Conservation (phyloP, 2,888 invertebrate species). For the Ochropleura leucogaster region DNA sequence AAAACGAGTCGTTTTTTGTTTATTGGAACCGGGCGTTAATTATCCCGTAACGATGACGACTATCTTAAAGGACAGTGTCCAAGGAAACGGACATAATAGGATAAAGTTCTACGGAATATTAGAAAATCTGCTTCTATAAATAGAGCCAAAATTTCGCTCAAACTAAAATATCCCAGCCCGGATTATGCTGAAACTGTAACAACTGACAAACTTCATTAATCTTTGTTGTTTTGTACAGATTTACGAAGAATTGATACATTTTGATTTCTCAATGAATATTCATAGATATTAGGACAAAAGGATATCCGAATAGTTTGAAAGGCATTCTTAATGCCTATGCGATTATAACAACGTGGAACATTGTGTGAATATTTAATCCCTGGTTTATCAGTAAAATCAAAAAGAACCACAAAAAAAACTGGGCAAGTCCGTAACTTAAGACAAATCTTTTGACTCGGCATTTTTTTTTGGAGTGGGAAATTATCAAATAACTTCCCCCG, state of each 20-base stretch:
- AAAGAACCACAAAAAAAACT: not conserved
- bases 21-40: too few relatives aligned
- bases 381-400: not conserved
- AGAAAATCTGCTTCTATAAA: not conserved
- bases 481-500: too few relatives aligned
- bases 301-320: not conserved
- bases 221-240: slow-evolving; percentile 35
- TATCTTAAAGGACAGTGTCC: not conserved
- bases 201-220: slow-evolving; percentile 51
- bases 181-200: slow-evolving; percentile 39
- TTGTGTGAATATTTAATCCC: not conserved
- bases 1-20: too few relatives aligned
- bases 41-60: not conserved
- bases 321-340: not conserved
- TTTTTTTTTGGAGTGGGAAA: too few relatives aligned
- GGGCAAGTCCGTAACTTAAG: too few relatives aligned
- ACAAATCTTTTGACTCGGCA: too few relatives aligned
- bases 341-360: not conserved
- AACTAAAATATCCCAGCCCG: slow-evolving; percentile 17
- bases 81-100: not conserved
- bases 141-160: not conserved
- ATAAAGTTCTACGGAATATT: not conserved
- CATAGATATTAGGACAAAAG: slow-evolving; percentile 24
- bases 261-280: slow-evolving; percentile 48
- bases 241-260: slow-evolving; percentile 24